These are phyloP conservation scores for Catharus minimus DNA, from an alignment of 2,113 vertebrate genomes.

Conservation along the genomic window DNA sequence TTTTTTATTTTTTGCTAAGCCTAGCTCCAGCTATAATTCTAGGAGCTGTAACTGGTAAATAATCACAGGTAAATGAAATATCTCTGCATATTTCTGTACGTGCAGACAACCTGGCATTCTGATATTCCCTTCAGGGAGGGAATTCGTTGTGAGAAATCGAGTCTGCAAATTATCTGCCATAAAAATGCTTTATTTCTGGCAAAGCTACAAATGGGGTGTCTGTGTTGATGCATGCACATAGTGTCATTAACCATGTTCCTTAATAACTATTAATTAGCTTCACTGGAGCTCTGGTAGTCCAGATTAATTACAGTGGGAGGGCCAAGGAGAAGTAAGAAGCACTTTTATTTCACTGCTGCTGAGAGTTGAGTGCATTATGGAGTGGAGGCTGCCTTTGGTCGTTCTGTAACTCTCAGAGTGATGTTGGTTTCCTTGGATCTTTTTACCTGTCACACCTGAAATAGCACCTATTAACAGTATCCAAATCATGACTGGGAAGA, in stretches of 20 bases:
- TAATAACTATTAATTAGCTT: slow-evolving; percentile 50
- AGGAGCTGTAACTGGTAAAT: slow-evolving; percentile 28
- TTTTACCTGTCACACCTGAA: not conserved
- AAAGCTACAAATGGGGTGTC: slow-evolving; percentile 39
- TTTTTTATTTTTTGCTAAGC: not conserved
- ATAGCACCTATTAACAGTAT: not conserved
- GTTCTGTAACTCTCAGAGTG: not conserved
- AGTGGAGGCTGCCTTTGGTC: not conserved
- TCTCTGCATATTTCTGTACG: not conserved
- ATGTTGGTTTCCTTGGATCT: not conserved
- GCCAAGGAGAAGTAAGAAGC: not conserved
- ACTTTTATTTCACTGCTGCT: not conserved
- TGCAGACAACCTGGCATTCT: not conserved
- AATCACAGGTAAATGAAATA: slow-evolving; percentile 17
- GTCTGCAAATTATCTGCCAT: slow-evolving; percentile 32
- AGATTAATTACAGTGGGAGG: slow-evolving; percentile 17
- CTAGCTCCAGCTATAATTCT: not conserved
- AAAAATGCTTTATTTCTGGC: slow-evolving; percentile 43
- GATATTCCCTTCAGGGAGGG: slow-evolving; percentile 12
- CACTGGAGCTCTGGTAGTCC: not conserved
- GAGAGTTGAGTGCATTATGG: not conserved
- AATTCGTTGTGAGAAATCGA: not conserved
- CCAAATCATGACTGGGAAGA: not conserved
- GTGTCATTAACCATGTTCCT: slow-evolving; percentile 29
- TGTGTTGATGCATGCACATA: slow-evolving; percentile 44